Evolutionary conservation across 2,797 vertebrate genomes (phyloP).

Genomic region (Fratercula arctica): DNA sequence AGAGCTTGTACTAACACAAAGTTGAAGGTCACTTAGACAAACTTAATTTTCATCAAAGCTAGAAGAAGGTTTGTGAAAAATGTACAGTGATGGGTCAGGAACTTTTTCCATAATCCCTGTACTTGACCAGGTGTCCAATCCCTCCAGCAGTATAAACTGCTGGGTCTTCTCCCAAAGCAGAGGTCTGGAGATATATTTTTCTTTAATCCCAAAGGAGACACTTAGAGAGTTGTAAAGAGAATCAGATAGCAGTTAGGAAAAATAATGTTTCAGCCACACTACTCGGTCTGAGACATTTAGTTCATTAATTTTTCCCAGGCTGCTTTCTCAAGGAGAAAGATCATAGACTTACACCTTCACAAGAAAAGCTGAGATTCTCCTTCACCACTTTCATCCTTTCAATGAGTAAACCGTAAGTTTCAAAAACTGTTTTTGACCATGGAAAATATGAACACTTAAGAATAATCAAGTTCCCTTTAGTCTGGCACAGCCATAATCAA

Average conservation of each 20-base stretch:
- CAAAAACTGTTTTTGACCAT: neutral
- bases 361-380: neutral
- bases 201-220: neutral
- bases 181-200: neutral
- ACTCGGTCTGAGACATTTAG: neutral
- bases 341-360: neutral
- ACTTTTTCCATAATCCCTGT: neutral
- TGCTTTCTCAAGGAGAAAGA: neutral
- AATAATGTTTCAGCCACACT: neutral
- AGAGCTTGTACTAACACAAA: neutral
- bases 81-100: neutral
- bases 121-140: accelerated
- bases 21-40: neutral
- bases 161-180: neutral
- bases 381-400: neutral
- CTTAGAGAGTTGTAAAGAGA: neutral
- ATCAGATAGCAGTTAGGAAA: neutral
- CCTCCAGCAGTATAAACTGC: neutral
- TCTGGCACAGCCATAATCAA: neutral
- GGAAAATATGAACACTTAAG: neutral
- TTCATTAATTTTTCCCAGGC: neutral
- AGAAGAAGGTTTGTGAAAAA: neutral
- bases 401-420: neutral
- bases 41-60: neutral
- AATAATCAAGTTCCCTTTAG: conserved; percentile 4